These are phyloP conservation scores for Linyphia triangularis DNA, from an alignment of 2,888 invertebrate genomes.

Conservation along the genomic window DNA sequence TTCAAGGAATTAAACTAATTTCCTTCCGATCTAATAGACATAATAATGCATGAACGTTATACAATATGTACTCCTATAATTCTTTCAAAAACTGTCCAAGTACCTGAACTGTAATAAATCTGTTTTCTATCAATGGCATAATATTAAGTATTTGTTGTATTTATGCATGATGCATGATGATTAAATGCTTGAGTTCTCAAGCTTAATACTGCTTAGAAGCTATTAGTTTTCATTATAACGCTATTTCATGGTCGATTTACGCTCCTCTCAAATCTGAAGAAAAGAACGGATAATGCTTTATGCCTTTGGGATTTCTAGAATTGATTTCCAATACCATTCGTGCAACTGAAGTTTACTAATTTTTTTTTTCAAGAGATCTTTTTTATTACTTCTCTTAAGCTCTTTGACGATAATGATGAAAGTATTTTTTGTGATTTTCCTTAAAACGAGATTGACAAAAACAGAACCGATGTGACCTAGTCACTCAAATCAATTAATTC, in stretches of 20 bases:
- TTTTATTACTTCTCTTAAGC: background rate
- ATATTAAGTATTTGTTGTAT: too few species aligned
- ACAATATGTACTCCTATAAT: too few species aligned
- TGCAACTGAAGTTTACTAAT: slow-evolving; percentile 13
- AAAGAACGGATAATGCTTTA: slow-evolving; percentile 24
- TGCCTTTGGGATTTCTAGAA: slow-evolving; percentile 31
- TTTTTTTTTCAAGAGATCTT: background rate
- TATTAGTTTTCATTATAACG: slow-evolving; percentile 32
- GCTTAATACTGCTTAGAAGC: background rate
- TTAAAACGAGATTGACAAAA: too few species aligned
- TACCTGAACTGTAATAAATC: too few species aligned
- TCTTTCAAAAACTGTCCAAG: too few species aligned
- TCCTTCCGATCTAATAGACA: too few species aligned
- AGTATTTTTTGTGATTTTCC: background rate
- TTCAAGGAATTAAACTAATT: too few species aligned
- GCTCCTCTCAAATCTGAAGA: slow-evolving; percentile 10
- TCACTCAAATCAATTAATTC: too few species aligned
- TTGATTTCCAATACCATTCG: slow-evolving; percentile 55
- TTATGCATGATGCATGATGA: background rate
- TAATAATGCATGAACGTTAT: too few species aligned
- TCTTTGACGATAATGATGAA: slow-evolving; percentile 8
- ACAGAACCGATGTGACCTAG: too few species aligned
- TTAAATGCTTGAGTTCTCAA: background rate
- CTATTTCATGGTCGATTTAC: slow-evolving; percentile 49
- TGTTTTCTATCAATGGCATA: too few species aligned